phyloP scores from a whole-genome alignment of 2,797 vertebrate genomes.

The Falco berigora region DNA sequence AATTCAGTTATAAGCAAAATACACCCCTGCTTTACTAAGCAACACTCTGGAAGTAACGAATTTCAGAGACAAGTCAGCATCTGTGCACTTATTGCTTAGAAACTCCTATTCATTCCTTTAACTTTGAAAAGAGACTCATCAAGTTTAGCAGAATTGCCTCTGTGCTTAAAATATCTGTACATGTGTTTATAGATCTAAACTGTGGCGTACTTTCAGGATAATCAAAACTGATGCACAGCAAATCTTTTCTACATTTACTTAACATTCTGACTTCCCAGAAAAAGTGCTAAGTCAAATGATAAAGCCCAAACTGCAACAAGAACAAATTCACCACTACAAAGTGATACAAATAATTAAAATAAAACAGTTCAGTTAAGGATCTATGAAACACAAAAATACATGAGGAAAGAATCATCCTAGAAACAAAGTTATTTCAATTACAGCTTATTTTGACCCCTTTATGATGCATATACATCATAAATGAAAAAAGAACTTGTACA shows the following conservation, averaged over 20 bases:
- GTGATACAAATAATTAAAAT: background rate
- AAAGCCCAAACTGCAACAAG: background rate
- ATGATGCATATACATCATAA: background rate
- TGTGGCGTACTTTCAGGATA: background rate
- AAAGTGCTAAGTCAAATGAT: background rate
- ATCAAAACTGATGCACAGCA: background rate
- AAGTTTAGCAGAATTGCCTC: background rate
- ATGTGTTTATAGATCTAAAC: background rate
- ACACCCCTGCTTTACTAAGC: background rate
- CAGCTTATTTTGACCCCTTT: background rate
- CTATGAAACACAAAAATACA: background rate
- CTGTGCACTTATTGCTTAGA: background rate
- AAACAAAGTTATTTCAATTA: slow-evolving; percentile 33
- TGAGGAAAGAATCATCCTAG: background rate
- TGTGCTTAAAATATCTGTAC: background rate
- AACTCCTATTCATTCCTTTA: background rate
- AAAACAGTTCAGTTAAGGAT: background rate
- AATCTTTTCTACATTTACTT: background rate
- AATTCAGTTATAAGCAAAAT: background rate
- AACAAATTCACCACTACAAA: background rate
- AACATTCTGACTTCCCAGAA: background rate
- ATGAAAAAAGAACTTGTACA: background rate
- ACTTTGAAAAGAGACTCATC: background rate
- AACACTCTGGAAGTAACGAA: background rate
- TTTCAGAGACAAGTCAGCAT: background rate